phyloP scores from a whole-genome alignment of 2,797 vertebrate genomes.

The Microctenopoma stevenorrisi region DNA sequence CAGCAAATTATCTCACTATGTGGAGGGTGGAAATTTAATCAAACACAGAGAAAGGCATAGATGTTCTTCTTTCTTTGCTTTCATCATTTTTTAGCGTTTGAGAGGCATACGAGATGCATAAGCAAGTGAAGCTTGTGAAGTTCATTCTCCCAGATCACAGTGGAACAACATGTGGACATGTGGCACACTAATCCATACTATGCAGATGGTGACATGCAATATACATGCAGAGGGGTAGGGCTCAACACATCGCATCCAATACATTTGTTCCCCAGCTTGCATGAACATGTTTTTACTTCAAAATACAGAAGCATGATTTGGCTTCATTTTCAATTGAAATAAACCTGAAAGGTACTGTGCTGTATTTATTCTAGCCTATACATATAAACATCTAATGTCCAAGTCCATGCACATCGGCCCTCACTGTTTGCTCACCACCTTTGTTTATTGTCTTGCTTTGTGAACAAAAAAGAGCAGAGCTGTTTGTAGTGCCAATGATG shows the following conservation, averaged over 20 bases:
- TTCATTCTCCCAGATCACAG: conserved; percentile 15
- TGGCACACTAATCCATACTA: conserved; percentile 44
- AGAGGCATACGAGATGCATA: conserved; percentile 6
- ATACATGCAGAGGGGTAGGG: conserved; percentile 51
- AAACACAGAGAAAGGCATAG: conserved; percentile 20
- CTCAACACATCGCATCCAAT: conserved; percentile 26
- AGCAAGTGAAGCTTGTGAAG: conserved; percentile 7
- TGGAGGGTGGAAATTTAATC: conserved; percentile 39
- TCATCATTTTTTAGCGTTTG: conserved; percentile 32
- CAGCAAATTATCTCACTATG: conserved; percentile 36
- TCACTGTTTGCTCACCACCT: conserved; percentile 50
- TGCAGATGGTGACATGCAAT: conserved; percentile 68
- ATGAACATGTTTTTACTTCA: conserved; percentile 4
- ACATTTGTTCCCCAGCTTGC: conserved; percentile 7
- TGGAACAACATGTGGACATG: conserved; percentile 45
- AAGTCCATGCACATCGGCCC: conserved; percentile 24
- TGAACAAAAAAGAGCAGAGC: conserved; percentile 43
- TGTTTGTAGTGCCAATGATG: conserved; percentile 50
- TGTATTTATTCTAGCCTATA: neutral
- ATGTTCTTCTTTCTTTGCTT: conserved; percentile 28
- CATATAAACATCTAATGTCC: neutral
- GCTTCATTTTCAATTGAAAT: conserved; percentile 1
- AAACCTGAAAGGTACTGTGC: neutral
- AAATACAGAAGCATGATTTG: neutral
- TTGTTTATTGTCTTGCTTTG: conserved; percentile 39